Percentiles rank a stretch among this genome's conserved stretches.
phyloP scores from a whole-genome alignment of 2,113 vertebrate genomes.

The Eolophus roseicapilla region DNA sequence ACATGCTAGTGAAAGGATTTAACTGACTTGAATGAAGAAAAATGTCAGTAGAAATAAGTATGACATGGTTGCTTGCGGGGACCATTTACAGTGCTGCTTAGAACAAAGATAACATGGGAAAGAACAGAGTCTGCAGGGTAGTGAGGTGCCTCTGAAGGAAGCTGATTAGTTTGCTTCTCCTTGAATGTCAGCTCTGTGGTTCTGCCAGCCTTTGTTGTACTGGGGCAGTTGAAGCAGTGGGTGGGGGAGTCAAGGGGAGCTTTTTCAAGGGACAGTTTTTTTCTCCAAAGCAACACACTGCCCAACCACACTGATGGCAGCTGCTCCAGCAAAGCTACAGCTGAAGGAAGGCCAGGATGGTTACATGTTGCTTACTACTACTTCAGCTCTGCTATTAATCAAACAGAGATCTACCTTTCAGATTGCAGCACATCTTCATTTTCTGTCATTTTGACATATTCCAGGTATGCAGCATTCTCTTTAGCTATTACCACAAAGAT shows the following conservation, averaged over 20 bases:
- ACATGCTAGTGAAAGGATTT: background rate
- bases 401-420: background rate
- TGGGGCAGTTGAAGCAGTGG: background rate
- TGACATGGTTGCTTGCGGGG: background rate
- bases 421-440: background rate
- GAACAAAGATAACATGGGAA: background rate
- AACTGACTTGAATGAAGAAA: background rate
- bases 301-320: background rate
- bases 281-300: fast-evolving
- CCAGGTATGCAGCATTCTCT: background rate
- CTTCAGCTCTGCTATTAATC: background rate
- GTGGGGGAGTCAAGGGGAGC: background rate
- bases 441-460: conserved; percentile 34
- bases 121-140: background rate
- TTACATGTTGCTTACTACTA: background rate
- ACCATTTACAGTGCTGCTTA: background rate
- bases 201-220: background rate
- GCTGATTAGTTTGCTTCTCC: background rate
- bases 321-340: background rate
- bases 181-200: background rate
- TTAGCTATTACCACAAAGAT: background rate
- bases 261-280: background rate
- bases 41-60: background rate
- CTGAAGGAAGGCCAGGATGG: background rate
- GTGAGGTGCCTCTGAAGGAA: background rate